Percentiles rank a stretch among this genome's conserved stretches.
Evolutionary conservation across 2,113 vertebrate genomes (phyloP).

Genomic region (Numida meleagris): DNA sequence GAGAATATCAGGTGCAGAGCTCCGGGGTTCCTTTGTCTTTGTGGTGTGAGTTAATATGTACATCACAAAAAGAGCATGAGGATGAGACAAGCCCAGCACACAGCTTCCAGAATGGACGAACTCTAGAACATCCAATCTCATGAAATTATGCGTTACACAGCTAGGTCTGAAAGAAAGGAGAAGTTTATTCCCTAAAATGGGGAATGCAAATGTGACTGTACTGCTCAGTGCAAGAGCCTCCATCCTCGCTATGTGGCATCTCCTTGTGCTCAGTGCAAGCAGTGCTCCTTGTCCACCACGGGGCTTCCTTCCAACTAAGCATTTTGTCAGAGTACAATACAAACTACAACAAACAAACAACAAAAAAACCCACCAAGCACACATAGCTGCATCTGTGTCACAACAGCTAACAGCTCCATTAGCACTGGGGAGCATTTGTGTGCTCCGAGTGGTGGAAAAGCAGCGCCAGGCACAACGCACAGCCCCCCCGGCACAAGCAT

Average conservation of each 20-base stretch:
- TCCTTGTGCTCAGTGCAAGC: too few relatives aligned
- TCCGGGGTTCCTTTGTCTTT: not conserved
- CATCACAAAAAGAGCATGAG: not conserved
- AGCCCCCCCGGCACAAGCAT: not conserved
- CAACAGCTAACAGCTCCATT: not conserved
- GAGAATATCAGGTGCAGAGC: fast-evolving
- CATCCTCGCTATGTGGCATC: not conserved
- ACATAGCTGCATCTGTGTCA: not conserved
- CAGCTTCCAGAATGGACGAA: not conserved
- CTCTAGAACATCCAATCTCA: not conserved
- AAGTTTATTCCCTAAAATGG: not conserved
- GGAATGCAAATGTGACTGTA: not conserved
- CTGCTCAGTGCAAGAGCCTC: not conserved
- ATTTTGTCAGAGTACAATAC: not conserved
- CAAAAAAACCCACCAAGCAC: too few relatives aligned
- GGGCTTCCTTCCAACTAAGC: not conserved
- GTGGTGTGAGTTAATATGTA: not conserved
- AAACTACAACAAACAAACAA: not conserved
- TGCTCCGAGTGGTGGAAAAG: fast-evolving
- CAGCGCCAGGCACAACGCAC: fast-evolving
- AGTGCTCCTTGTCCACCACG: not conserved
- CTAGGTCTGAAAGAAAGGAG: not conserved
- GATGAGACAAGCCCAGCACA: not conserved
- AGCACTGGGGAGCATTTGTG: not conserved
- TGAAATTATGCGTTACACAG: not conserved